Evolutionary conservation across 2,797 vertebrate species (phyloP).

Genomic region (Steatocranus sp.): DNA sequence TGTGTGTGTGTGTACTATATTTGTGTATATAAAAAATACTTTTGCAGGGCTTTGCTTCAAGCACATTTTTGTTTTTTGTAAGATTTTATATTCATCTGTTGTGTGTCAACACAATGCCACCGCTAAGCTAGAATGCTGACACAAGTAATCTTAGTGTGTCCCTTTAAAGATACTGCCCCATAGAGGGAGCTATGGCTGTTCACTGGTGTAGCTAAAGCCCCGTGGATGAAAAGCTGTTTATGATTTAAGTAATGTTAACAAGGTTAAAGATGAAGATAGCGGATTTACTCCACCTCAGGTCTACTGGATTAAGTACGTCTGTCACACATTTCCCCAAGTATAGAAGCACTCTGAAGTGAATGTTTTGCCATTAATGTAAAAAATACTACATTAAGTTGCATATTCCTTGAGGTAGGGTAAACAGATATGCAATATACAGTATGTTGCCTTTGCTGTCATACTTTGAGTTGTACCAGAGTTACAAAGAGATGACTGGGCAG

Average conservation of each 20-base stretch:
- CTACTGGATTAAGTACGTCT: not conserved
- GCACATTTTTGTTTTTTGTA: slow-evolving; percentile 69
- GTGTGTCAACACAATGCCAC: slow-evolving; percentile 68
- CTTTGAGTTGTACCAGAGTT: slow-evolving; percentile 33
- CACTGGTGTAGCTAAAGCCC: not conserved
- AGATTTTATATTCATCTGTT: slow-evolving; percentile 78
- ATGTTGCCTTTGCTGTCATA: not conserved
- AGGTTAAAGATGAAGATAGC: not conserved
- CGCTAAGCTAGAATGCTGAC: slow-evolving; percentile 69
- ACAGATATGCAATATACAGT: not conserved
- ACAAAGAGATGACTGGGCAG: slow-evolving; percentile 59
- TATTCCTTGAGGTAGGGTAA: not conserved
- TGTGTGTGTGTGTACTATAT: slow-evolving; percentile 22
- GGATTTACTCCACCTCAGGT: not conserved
- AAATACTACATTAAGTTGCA: not conserved
- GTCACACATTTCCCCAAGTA: not conserved
- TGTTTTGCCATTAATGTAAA: not conserved
- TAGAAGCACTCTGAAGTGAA: not conserved
- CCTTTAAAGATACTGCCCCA: slow-evolving; percentile 42
- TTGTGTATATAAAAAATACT: slow-evolving; percentile 55
- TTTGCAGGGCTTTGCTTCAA: slow-evolving; percentile 62
- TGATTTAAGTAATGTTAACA: not conserved
- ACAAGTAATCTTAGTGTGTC: slow-evolving; percentile 50
- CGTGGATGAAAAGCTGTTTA: not conserved
- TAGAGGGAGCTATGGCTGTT: slow-evolving; percentile 55